Evolutionary conservation across 2,113 vertebrate genomes (phyloP).

Genomic region (Mystacornis crossleyi): DNA sequence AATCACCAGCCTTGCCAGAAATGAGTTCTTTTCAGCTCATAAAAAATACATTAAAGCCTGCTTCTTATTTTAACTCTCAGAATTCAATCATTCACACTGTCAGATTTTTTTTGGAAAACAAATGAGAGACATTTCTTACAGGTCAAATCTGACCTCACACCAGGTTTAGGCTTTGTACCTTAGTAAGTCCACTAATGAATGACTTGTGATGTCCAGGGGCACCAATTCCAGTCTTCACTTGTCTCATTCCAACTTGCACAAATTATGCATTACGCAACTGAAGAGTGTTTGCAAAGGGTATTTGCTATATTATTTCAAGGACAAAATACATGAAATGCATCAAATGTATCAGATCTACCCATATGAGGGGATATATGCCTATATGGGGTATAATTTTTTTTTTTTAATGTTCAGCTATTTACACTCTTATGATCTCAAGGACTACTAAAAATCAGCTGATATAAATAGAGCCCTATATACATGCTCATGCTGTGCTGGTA

Average conservation of each 20-base stretch:
- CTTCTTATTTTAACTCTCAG: background rate
- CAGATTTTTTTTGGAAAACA: background rate
- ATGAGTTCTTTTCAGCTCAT: background rate
- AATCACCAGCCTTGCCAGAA: conserved; percentile 1
- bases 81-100: background rate
- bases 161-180: background rate
- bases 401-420: background rate
- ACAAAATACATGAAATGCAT: background rate
- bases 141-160: background rate
- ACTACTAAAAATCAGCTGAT: background rate
- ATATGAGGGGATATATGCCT: background rate
- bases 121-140: background rate
- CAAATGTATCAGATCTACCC: background rate
- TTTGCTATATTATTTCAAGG: background rate
- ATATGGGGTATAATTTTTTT: background rate
- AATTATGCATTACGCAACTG: background rate
- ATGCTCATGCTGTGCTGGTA: background rate
- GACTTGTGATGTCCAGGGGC: background rate
- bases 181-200: background rate
- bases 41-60: conserved; percentile 34
- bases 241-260: background rate
- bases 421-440: background rate
- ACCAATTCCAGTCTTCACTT: background rate
- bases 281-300: background rate
- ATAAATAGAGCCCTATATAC: background rate